These are phyloP conservation scores for Cardinalis cardinalis DNA, from an alignment of 2,113 vertebrate genomes.

Conservation along the genomic window DNA sequence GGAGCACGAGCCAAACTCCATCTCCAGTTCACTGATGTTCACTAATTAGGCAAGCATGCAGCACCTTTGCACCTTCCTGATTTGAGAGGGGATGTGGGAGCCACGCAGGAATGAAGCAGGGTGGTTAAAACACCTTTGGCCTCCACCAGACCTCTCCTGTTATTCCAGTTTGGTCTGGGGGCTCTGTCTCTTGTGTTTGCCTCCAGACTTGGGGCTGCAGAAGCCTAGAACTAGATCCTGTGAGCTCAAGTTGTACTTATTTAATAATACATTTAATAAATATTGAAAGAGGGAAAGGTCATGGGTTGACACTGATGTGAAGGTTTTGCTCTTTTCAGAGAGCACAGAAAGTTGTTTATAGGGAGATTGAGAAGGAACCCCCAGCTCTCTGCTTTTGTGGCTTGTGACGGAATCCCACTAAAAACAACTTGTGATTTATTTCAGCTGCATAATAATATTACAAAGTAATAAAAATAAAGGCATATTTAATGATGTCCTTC, in stretches of 20 bases:
- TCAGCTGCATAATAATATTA: constrained; percentile 55
- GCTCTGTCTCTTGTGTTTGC: background rate
- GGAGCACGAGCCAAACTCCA: background rate
- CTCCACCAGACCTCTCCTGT: background rate
- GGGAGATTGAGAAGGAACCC: background rate
- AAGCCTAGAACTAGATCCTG: background rate
- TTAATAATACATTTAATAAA: background rate
- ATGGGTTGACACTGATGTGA: background rate
- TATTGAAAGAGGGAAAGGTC: background rate
- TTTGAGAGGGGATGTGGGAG: background rate
- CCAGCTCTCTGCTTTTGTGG: background rate
- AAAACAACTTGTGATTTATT: constrained; percentile 56
- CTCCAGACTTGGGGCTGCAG: background rate
- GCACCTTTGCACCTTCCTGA: background rate
- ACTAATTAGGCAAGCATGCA: background rate
- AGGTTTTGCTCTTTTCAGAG: background rate
- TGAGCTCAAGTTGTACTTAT: background rate
- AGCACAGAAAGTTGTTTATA: background rate
- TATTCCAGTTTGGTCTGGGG: background rate
- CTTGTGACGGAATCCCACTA: constrained; percentile 28
- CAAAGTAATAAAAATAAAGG: constrained; percentile 54
- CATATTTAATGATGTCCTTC: constrained; percentile 58
- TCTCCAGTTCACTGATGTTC: background rate
- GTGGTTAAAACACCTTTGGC: background rate
- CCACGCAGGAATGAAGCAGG: background rate